A percentile compares a stretch with the other conserved stretches of the same genome.
phyloP scores from a whole-genome alignment of 1,140 invertebrate species.

The Neodiprion virginianus region DNA sequence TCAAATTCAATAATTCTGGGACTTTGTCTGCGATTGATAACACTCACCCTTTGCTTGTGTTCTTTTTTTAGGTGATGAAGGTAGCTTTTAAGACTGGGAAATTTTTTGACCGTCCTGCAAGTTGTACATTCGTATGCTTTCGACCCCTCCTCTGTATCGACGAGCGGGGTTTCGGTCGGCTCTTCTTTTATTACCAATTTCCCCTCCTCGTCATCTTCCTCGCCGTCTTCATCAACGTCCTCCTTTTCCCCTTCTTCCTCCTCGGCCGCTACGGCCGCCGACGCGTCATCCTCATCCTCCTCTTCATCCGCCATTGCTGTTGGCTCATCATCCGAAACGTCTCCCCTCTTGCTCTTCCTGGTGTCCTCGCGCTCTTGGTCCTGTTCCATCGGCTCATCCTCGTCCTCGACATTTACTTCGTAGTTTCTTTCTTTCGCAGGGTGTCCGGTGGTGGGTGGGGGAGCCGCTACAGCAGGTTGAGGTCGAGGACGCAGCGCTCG shows the following conservation, averaged over 20 bases:
- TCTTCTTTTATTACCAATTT: conserved; percentile 22
- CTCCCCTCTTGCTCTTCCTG: conserved; percentile 11
- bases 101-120: conserved; percentile 40
- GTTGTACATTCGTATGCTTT: conserved; percentile 46
- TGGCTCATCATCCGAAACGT: conserved; percentile 11
- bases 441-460: conserved; percentile 6
- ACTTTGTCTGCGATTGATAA: conserved; percentile 28
- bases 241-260: conserved; percentile 3
- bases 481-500: conserved; percentile 45
- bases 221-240: conserved; percentile 10
- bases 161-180: background rate
- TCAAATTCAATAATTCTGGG: too few relatives aligned
- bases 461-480: background rate
- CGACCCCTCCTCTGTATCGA: conserved; percentile 8
- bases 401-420: conserved; percentile 27
- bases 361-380: conserved; percentile 13
- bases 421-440: conserved; percentile 21
- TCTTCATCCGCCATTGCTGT: conserved; percentile 20
- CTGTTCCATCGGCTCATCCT: conserved; percentile 5
- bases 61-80: conserved; percentile 68
- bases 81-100: conserved; percentile 66
- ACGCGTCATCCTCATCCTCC: conserved; percentile 19
- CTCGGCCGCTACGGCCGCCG: conserved; percentile 28
- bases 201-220: conserved; percentile 29
- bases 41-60: conserved; percentile 66